These are phyloP conservation scores for Drosophila ohnishii DNA, from an alignment of 1,140 invertebrate species.

Conservation along the genomic window DNA sequence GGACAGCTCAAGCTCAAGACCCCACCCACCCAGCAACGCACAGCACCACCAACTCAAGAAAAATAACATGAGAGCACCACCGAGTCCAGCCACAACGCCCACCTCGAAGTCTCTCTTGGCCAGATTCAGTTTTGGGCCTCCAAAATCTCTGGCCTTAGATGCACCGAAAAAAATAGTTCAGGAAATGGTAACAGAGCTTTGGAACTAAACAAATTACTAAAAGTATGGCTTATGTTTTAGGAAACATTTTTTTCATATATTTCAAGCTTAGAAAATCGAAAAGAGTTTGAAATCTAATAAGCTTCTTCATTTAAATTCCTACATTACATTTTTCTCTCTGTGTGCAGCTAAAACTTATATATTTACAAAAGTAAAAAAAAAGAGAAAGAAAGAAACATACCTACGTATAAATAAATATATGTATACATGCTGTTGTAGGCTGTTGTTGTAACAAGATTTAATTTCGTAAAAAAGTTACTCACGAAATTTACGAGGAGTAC, in stretches of 20 bases:
- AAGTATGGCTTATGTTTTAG: background rate
- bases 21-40: conserved; percentile 34
- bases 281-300: background rate
- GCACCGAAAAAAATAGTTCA: background rate
- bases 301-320: no score
- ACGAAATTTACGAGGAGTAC: conserved; percentile 79
- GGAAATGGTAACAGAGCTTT: background rate
- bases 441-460: conserved; percentile 79
- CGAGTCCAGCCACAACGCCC: conserved; percentile 35
- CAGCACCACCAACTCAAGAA: background rate
- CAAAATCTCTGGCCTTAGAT: conserved; percentile 64
- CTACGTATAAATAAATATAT: conserved; percentile 36
- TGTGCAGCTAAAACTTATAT: conserved; percentile 35
- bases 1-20: conserved; percentile 45
- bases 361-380: conserved; percentile 18
- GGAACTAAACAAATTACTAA: background rate
- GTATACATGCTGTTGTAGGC: conserved; percentile 41
- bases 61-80: conserved; percentile 1
- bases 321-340: background rate
- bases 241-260: no score
- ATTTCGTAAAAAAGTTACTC: conserved; percentile 82
- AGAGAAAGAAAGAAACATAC: conserved; percentile 16
- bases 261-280: background rate
- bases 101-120: conserved; percentile 48
- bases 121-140: conserved; percentile 62